Evolutionary conservation across 2,113 vertebrate genomes (phyloP).

Genomic region (Oryzias woworae): DNA sequence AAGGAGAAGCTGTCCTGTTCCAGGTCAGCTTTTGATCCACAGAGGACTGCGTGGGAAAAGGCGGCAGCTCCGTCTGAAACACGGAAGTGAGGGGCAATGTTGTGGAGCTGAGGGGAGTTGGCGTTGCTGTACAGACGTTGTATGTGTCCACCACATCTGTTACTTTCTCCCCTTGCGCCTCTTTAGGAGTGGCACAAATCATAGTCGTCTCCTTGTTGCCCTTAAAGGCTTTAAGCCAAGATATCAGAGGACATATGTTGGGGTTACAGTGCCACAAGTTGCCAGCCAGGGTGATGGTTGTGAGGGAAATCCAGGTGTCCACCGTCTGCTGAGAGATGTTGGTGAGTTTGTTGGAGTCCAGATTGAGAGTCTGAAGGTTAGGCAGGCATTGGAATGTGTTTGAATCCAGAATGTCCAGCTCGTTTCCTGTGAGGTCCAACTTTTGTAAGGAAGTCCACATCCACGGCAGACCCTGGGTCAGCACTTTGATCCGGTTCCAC

Average conservation of each 20-base stretch:
- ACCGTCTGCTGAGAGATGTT: slow-evolving; percentile 93
- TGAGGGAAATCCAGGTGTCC: slow-evolving; percentile 92
- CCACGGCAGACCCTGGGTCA: slow-evolving; percentile 92
- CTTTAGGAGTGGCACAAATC: slow-evolving; percentile 94
- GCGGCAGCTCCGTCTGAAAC: slow-evolving; percentile 75
- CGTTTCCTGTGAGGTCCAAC: slow-evolving; percentile 95
- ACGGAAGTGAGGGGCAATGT: slow-evolving; percentile 76
- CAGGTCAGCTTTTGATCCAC: slow-evolving; percentile 73
- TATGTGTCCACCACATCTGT: slow-evolving; percentile 91
- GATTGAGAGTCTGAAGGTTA: slow-evolving; percentile 92
- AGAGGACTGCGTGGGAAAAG: slow-evolving; percentile 80
- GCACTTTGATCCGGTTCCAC: slow-evolving; percentile 91
- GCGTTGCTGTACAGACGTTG: slow-evolving; percentile 85
- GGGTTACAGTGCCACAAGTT: slow-evolving; percentile 95
- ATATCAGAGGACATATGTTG: slow-evolving; percentile 90
- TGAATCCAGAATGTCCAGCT: slow-evolving; percentile 86
- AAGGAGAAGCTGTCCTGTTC: slow-evolving; percentile 65
- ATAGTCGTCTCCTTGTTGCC: slow-evolving; percentile 92
- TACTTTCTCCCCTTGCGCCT: slow-evolving; percentile 93
- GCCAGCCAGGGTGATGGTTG: slow-evolving; percentile 91
- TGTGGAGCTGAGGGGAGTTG: slow-evolving; percentile 77
- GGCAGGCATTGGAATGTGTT: slow-evolving; percentile 93
- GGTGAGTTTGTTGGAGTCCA: slow-evolving; percentile 97
- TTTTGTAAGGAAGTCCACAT: slow-evolving; percentile 98
- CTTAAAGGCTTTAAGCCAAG: slow-evolving; percentile 94